A percentile compares a stretch with the other conserved stretches of the same genome.
These are phyloP conservation scores for Drosophila anomalata DNA, from an alignment of 2,888 invertebrate genomes.

Conservation along the genomic window DNA sequence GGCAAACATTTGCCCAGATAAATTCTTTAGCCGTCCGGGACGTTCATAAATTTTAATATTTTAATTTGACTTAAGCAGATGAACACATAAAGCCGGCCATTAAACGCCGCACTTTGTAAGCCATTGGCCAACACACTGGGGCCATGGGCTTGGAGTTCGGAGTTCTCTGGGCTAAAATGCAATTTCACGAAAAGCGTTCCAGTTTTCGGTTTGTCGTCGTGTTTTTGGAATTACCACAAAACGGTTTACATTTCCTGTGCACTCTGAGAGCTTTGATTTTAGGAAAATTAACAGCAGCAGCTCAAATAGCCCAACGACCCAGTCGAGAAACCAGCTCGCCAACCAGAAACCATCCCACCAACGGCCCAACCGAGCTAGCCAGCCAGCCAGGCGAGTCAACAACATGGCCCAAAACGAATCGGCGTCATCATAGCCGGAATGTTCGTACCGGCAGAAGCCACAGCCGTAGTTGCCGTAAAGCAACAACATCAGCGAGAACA, in stretches of 20 bases:
- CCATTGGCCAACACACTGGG: constrained; percentile 29
- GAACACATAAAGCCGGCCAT: constrained; percentile 72
- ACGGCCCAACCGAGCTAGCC: constrained; percentile 11
- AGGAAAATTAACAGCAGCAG: constrained; percentile 79
- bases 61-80: constrained; percentile 70
- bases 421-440: constrained; percentile 69
- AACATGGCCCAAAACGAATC: constrained; percentile 76
- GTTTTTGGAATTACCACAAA: constrained; percentile 54
- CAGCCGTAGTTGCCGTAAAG: constrained; percentile 21
- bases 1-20: constrained; percentile 60
- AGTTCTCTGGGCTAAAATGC: constrained; percentile 28
- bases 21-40: constrained; percentile 9
- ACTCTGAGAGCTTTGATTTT: constrained; percentile 77
- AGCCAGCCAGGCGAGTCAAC: constrained; percentile 72
- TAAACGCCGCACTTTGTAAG: constrained; percentile 56
- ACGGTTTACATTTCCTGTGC: constrained; percentile 78
- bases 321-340: constrained; percentile 65
- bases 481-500: constrained; percentile 41
- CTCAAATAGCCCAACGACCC: constrained; percentile 64
- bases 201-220: constrained; percentile 41
- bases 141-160: constrained; percentile 8
- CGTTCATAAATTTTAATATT: constrained; percentile 79
- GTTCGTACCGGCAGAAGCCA: constrained; percentile 30
- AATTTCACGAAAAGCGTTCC: constrained; percentile 40
- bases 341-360: constrained; percentile 18